Evolutionary conservation across 2,888 invertebrate species (phyloP).

Genomic region (Caradrina clavipalpis): DNA sequence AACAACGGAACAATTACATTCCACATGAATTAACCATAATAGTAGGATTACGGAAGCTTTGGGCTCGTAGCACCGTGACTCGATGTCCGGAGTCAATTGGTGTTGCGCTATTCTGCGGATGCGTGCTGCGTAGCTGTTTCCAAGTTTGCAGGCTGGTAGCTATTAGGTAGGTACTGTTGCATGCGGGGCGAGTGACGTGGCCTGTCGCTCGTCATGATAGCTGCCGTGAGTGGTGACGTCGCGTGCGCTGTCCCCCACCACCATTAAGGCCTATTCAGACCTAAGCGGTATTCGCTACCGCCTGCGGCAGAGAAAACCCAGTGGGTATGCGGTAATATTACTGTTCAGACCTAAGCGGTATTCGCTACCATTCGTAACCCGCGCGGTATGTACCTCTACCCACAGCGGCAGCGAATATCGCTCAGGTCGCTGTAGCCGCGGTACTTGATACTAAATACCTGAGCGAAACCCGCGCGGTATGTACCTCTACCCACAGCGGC

Average conservation of each 20-base stretch:
- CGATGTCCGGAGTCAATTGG: constrained; percentile 80
- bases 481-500: too few species aligned
- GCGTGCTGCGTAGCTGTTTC: constrained; percentile 60
- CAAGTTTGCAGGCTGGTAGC: constrained; percentile 47
- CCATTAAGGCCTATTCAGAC: too few species aligned
- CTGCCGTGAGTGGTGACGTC: constrained; percentile 78
- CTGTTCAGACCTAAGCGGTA: too few species aligned
- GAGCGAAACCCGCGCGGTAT: too few species aligned
- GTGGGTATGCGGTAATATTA: too few species aligned
- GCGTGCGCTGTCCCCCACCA: constrained; percentile 80
- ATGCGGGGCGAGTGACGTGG: constrained; percentile 63
- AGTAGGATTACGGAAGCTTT: constrained; percentile 84
- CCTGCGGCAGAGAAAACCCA: too few species aligned
- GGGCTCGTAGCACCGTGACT: constrained; percentile 82
- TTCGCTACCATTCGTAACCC: too few species aligned
- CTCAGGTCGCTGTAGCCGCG: too few species aligned
- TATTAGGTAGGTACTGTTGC: constrained; percentile 53
- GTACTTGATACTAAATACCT: too few species aligned
- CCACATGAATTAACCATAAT: constrained; percentile 88
- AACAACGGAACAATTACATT: constrained; percentile 88
- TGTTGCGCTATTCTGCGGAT: constrained; percentile 71
- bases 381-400: too few species aligned
- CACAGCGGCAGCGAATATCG: too few species aligned
- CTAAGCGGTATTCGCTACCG: too few species aligned
- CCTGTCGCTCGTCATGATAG: constrained; percentile 61